Evolutionary conservation across 1,140 invertebrate genomes (phyloP), one percentile per base, ranked within the genome.

Genomic region (Leptestheria dahalacensis): DNA sequence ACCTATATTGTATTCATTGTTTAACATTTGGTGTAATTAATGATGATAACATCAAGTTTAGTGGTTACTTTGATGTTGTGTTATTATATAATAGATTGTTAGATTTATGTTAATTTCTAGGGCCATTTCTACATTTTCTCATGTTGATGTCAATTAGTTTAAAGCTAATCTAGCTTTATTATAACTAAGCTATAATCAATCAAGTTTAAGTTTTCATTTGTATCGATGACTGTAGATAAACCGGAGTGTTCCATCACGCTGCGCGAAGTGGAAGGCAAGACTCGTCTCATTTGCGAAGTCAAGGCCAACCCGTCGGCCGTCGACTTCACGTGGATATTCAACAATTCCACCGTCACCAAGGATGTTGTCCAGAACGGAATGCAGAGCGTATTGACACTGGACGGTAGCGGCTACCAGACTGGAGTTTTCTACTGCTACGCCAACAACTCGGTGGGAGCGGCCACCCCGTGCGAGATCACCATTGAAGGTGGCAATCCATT

Each of bases 341-440:
- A 87, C 68, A 73, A 73, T 62, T 60, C 64, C 48, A 91, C 90
- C 68, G 83, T 88, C 68, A 84, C 84, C 25, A 72, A 84, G 23
- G 79, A 82, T 60, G 73, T 80, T 23, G 68, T 71, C 60, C 74
- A 77, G 61, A 66, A 69, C 48, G 78, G 77, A 9, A 68, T 77
- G 2, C 78, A 79, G 63, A 85, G 83, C 69, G 80, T 76, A 67
- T 73, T 88, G 9, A 75, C 75, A 2, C 70, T 86, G n/a, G 79
- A 83, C 65, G 74, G 78, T 11, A 74, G 75, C 25, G 75, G 81
- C 18, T 80, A 81, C 51, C 78, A 80, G 53, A 82, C 82, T 65
- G 79, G 88, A 47, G 88, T 83, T 10, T 93, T 91, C 70, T 77
- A 84, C 55, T 94, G 90, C 70, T 77, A 81, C 59, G 86, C 85